Percentiles rank a stretch among this genome's conserved stretches.
phyloP scores from a whole-genome alignment of 2,888 invertebrate species.

The Danaus chrysippus region DNA sequence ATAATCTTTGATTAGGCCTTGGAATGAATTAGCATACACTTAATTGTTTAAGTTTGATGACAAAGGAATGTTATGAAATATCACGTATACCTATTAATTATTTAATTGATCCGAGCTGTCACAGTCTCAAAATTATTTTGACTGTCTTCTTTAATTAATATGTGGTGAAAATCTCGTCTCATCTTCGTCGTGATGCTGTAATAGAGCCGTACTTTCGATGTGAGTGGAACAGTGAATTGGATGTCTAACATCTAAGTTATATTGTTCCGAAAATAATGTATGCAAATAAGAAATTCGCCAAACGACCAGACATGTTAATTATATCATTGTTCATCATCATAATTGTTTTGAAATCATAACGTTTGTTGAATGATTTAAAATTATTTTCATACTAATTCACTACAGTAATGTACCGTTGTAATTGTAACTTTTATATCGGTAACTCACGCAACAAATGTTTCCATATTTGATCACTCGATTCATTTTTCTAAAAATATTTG shows the following conservation, averaged over 20 bases:
- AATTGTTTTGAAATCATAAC: neutral
- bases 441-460: neutral
- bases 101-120: slow-evolving; percentile 31
- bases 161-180: slow-evolving; percentile 19
- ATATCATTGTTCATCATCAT: neutral
- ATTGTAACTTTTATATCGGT: neutral
- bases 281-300: slow-evolving; percentile 14
- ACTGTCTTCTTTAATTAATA: slow-evolving; percentile 34
- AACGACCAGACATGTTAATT: neutral
- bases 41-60: neutral
- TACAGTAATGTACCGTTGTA: neutral
- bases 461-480: neutral
- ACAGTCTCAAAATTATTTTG: slow-evolving; percentile 35
- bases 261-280: slow-evolving; percentile 20
- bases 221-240: slow-evolving; percentile 32
- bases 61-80: neutral
- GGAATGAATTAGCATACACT: too few relatives aligned
- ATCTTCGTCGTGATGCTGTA: slow-evolving; percentile 30
- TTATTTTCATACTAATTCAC: too few relatives aligned
- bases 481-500: too few relatives aligned
- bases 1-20: too few relatives aligned
- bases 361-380: neutral
- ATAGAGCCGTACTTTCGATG: slow-evolving; percentile 32
- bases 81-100: slow-evolving; percentile 22
- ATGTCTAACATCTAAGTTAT: slow-evolving; percentile 29